Evolutionary conservation across 2,797 vertebrate genomes (phyloP).

Genomic region (Parotocinclus haroldoi): DNA sequence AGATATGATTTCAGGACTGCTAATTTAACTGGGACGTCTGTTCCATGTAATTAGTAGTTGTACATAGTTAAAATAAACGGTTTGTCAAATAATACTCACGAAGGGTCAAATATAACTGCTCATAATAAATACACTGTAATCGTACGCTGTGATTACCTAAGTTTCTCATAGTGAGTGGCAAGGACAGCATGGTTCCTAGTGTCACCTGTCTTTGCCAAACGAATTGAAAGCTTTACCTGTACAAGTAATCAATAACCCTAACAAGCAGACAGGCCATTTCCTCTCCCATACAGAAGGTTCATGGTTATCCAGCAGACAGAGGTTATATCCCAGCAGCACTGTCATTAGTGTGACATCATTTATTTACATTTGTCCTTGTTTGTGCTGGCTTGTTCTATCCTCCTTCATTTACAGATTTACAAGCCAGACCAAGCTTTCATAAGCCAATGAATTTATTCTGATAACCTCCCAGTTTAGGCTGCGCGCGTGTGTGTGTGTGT

Average conservation of each 20-base stretch:
- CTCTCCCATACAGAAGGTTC: constrained; percentile 18
- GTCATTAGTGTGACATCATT: constrained; percentile 46
- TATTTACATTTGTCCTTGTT: constrained; percentile 49
- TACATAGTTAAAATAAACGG: too few relatives aligned
- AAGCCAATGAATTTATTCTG: constrained; percentile 40
- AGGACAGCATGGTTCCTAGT: too few relatives aligned
- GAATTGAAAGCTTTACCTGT: constrained; percentile 42
- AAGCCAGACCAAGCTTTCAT: constrained; percentile 40
- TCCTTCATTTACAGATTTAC: constrained; percentile 36
- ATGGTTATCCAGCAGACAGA: constrained; percentile 35
- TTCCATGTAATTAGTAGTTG: too few relatives aligned
- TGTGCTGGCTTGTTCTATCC: constrained; percentile 31
- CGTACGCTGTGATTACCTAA: too few relatives aligned
- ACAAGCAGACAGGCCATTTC: constrained; percentile 46
- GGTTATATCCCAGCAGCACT: constrained; percentile 31
- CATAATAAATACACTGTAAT: too few relatives aligned
- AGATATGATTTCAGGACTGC: too few relatives aligned
- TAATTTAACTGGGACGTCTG: too few relatives aligned
- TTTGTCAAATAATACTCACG: too few relatives aligned
- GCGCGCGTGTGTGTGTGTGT: constrained; percentile 3
- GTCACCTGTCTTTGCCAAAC: constrained; percentile 31
- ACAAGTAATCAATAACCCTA: constrained; percentile 56
- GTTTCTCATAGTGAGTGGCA: too few relatives aligned
- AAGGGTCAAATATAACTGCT: too few relatives aligned
- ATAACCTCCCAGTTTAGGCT: constrained; percentile 14